A percentile compares a stretch with the other conserved stretches of the same genome.
Evolutionary conservation across 2,113 vertebrate genomes (phyloP).

Genomic region (Cyprinodon brontotheroides): DNA sequence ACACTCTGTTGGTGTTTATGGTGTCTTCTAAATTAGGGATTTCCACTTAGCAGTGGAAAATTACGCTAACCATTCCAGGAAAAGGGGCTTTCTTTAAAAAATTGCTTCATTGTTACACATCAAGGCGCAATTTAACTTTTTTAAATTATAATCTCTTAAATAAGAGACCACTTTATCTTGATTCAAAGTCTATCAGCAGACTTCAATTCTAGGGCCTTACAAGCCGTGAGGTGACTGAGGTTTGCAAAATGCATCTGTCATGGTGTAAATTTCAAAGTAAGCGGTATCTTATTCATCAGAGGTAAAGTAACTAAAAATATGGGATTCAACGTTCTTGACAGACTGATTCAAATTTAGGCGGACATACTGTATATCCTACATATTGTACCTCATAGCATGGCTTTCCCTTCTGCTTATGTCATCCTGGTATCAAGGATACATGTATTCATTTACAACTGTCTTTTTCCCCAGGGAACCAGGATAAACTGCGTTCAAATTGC

Average conservation of each 20-base stretch:
- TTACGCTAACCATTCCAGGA: slow-evolving; percentile 56
- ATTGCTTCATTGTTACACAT: slow-evolving; percentile 75
- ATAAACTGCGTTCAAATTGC: slow-evolving; percentile 93
- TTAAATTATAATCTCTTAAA: slow-evolving; percentile 67
- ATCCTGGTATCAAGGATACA: background rate
- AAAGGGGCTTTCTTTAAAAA: slow-evolving; percentile 56
- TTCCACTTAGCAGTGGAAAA: slow-evolving; percentile 74
- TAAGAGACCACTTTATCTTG: slow-evolving; percentile 26
- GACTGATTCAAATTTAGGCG: too few relatives aligned
- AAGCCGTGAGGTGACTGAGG: slow-evolving; percentile 15
- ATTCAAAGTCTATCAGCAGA: background rate
- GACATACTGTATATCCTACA: background rate
- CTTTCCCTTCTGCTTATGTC: background rate
- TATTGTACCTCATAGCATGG: background rate
- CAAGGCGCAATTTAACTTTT: slow-evolving; percentile 63
- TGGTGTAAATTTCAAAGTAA: too few relatives aligned
- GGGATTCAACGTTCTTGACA: background rate
- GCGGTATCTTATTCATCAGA: too few relatives aligned
- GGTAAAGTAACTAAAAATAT: background rate
- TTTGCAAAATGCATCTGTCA: background rate
- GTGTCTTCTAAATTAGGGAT: slow-evolving; percentile 53
- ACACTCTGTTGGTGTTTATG: too few relatives aligned
- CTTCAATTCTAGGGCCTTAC: slow-evolving; percentile 11
- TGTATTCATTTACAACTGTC: slow-evolving; percentile 28
- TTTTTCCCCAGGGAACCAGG: slow-evolving; percentile 84